Base-by-base conservation (phyloP, 2,113 vertebrate species). In the Tringa solitaria region DNA sequence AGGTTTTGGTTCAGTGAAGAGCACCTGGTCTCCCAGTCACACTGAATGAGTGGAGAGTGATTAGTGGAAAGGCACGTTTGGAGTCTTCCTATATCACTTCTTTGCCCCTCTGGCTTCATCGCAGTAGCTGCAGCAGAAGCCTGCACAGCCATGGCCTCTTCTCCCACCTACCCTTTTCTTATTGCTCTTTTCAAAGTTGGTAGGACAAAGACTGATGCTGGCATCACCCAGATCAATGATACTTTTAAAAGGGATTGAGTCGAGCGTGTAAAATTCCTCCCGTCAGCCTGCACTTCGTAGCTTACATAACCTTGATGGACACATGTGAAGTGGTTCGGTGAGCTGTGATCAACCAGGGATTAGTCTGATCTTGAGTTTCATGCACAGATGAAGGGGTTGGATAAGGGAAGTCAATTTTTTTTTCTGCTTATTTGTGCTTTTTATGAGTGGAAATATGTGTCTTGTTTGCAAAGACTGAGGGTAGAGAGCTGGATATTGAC, bases 331-430 rank as follows among this genome's bases (percentile, higher is more conserved):
- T 72, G 51, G 72, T 77, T 96, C 21, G 28, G 74, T 70, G 76
- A 89, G 82, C 86, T 91, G 79, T 93, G 79, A 93, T 92, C 88
- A 89, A 12, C 72, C 37, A 65, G 57, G 73, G 89, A 93, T 95
- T 96, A 90, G 45, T 23, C 73, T 94, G 82, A 93, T 93, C 87
- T 84, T 93, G 60, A 82, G 46, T 92, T 89, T 93, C 85, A 87
- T 11, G 18, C 57, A 90, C 33, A 94, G 46, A 93, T 84, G 48
- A 96, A 86, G 53, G 27, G n/a, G 4, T 30, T 83, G 51, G 78
- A 88, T 70, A 89, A 80, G 33, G 46, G 70, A 85, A 87, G 59
- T 33, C 10, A 23, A 3, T 11, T 39, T 51, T 27, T 51, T 77
- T 69, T 24, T 6, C 46, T 84, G 35, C 18, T 73, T 90, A 67